These are phyloP conservation scores for Erinaceus europaeus DNA, from an alignment of 2,113 vertebrate genomes.

Conservation along the genomic window DNA sequence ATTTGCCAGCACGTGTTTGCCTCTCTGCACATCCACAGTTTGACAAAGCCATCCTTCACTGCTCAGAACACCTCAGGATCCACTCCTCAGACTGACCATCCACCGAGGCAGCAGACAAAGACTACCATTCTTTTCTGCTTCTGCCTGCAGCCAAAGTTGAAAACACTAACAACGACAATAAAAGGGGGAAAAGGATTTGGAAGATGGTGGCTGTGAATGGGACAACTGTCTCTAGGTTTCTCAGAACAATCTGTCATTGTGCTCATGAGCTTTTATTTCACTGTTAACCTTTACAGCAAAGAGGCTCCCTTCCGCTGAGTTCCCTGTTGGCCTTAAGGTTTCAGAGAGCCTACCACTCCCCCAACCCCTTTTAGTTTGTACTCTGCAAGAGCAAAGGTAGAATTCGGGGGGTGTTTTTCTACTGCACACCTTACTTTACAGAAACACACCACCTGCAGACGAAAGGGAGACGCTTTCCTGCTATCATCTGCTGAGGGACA, in stretches of 20 bases:
- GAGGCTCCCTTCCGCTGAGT: not conserved
- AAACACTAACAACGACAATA: not conserved
- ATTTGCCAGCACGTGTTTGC: not conserved
- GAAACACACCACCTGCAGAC: slow-evolving; percentile 82
- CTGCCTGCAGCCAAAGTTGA: not conserved
- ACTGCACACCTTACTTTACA: slow-evolving; percentile 76
- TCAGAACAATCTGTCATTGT: accelerated
- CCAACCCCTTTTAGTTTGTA: too few relatives aligned
- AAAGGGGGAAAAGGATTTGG: not conserved
- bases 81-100: not conserved
- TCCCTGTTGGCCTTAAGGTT: not conserved
- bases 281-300: not conserved
- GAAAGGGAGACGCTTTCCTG: slow-evolving; percentile 86
- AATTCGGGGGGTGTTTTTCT: too few relatives aligned
- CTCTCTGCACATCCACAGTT: not conserved
- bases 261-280: not conserved
- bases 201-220: accelerated
- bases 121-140: not conserved
- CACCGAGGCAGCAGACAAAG: not conserved
- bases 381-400: too few relatives aligned
- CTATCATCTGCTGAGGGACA: slow-evolving; percentile 87
- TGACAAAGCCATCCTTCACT: not conserved
- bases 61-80: not conserved
- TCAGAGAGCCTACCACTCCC: slow-evolving; percentile 34
- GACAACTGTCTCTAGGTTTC: not conserved